A percentile compares a stretch with the other conserved stretches of the same genome.
Conservation (phyloP, 2,797 vertebrate genomes). For the Microchirus variegatus region DNA sequence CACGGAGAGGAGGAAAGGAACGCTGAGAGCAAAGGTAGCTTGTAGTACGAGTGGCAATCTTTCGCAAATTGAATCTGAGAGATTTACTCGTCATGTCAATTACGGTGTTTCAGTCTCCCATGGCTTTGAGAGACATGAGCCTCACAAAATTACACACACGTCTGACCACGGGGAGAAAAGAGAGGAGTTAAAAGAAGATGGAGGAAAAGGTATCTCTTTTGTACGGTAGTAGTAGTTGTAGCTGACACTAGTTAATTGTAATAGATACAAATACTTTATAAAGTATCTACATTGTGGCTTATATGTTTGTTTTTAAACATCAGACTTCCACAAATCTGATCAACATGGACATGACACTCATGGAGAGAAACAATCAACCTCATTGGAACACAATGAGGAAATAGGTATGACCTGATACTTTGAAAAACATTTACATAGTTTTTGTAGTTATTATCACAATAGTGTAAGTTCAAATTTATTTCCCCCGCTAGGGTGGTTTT, state of each 20-base stretch:
- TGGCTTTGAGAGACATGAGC: constrained; percentile 10
- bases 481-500: too few relatives aligned
- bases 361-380: too few relatives aligned
- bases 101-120: constrained; percentile 7
- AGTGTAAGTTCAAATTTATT: too few relatives aligned
- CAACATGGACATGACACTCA: background rate
- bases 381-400: background rate
- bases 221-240: background rate
- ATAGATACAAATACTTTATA: background rate
- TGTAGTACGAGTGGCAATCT: background rate
- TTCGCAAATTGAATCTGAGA: too few relatives aligned
- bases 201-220: constrained; percentile 34
- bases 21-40: constrained; percentile 40
- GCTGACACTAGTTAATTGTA: background rate
- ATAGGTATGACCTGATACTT: too few relatives aligned
- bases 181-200: background rate
- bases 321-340: background rate
- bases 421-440: too few relatives aligned
- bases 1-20: constrained; percentile 16
- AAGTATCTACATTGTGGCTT: background rate
- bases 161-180: constrained; percentile 18
- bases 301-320: background rate
- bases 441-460: too few relatives aligned
- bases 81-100: constrained; percentile 18
- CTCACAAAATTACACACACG: constrained; percentile 20